Conservation (phyloP, 2,888 invertebrate genomes). For the Campoplex nolae region DNA sequence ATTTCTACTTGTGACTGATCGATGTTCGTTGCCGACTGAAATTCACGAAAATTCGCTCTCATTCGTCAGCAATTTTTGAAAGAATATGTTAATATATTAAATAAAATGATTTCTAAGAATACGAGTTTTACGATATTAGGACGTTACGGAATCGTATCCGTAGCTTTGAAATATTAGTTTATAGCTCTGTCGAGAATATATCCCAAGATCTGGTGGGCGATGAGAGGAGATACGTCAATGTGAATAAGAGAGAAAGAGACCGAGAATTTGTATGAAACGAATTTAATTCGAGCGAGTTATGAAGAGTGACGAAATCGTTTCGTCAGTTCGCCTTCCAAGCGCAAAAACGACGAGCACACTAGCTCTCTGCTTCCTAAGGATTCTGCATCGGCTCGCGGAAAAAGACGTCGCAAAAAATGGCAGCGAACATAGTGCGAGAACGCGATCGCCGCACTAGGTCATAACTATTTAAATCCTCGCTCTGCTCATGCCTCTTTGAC, state of each 20-base stretch:
- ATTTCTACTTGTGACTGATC: not conserved
- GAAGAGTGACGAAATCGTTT: conserved; percentile 81
- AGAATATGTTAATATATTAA: not conserved
- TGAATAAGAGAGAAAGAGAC: not conserved
- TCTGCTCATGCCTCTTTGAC: conserved; percentile 26
- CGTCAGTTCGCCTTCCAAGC: conserved; percentile 69
- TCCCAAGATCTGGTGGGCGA: conserved; percentile 75
- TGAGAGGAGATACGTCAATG: conserved; percentile 78
- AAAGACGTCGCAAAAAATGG: conserved; percentile 66
- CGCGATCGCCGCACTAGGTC: conserved; percentile 75
- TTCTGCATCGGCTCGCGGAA: conserved; percentile 58
- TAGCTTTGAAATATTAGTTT: conserved; percentile 28
- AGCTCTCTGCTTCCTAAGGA: conserved; percentile 36
- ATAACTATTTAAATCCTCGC: conserved; percentile 82
- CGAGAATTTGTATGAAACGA: conserved; percentile 75
- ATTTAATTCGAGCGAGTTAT: conserved; percentile 81
- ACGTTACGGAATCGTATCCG: conserved; percentile 28
- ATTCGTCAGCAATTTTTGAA: not conserved
- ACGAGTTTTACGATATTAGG: not conserved
- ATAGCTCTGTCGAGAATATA: conserved; percentile 14
- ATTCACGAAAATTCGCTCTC: not conserved
- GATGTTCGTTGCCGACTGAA: not conserved
- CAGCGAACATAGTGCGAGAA: conserved; percentile 11
- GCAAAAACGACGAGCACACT: not conserved
- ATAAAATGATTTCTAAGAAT: conserved; percentile 4